Base-by-base conservation (phyloP, 2,113 vertebrate genomes). In the Chaetops frenatus region DNA sequence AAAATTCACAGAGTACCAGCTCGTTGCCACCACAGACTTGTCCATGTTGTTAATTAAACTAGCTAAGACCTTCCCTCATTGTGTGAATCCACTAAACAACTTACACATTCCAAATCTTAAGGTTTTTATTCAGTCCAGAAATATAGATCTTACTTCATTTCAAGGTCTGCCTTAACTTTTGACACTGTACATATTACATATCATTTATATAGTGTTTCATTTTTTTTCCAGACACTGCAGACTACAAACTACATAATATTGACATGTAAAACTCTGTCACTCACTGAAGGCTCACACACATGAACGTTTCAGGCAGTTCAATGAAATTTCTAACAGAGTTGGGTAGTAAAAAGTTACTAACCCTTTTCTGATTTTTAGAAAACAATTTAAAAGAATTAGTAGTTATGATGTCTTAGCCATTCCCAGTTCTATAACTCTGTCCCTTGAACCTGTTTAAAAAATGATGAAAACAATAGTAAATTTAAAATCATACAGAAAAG, bases 381-480 rank as follows among this genome's bases (percentile, higher is more conserved):
- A 98, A 98, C 95, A 97, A 96, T 97, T 97, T 95, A 97, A 98
- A 97, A 97, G 96, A 96, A 97, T 97, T 97, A 98, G 97, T 94
- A 98, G 97, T 98, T 97, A 98, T 97, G 96, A 97, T 97, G 98
- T 98, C 97, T 97, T 98, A 98, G 97, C 97, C 98, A 98, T 97
- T 98, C 97, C 97, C 98, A 97, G 97, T 97, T 98, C 97, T 98
- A 95, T 98, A 98, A 98, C 95, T 98, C 95, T 98, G 98, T 98
- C 97, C 97, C 97, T 98, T 97, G 98, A 98, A 98, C 98, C 98
- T 98, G 98, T 98, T 98, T 95, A 97, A 98, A 97, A 98, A 97
- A 98, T 79, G 97, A 98, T 97, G 97, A 97, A 97, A 97, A 97
- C 92, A 96, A 96, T 11, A 70, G 92, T 94, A 95, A 95, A 97